Conservation (phyloP, 2,113 vertebrate species). For the Sceloporus tristichus region DNA sequence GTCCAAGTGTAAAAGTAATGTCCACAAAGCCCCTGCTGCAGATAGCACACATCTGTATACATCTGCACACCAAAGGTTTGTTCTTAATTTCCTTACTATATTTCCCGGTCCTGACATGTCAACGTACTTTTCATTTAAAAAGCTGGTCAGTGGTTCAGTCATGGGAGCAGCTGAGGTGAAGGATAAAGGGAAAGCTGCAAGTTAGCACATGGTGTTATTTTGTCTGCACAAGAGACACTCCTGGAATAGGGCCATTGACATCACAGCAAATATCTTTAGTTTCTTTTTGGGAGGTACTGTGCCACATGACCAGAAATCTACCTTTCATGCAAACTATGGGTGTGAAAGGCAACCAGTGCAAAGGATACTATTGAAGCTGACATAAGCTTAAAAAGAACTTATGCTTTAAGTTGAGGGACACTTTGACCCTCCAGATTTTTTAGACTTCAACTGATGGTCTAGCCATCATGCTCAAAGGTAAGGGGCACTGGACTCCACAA, state of each 20-base stretch:
- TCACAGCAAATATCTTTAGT: background rate
- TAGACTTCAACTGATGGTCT: no score
- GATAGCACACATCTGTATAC: background rate
- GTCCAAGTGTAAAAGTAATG: background rate
- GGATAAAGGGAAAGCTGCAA: constrained; percentile 3
- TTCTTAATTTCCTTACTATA: background rate
- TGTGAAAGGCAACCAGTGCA: background rate
- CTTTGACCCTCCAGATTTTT: no score
- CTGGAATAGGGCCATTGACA: background rate
- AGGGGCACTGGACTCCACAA: no score
- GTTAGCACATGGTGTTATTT: background rate
- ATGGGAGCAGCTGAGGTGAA: constrained; percentile 5
- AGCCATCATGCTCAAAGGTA: no score
- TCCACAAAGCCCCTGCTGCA: background rate
- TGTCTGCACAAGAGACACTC: background rate
- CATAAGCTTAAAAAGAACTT: no score
- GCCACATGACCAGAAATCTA: background rate
- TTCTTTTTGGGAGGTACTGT: background rate
- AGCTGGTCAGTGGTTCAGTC: constrained; percentile 9
- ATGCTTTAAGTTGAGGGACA: no score
- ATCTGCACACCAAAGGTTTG: background rate
- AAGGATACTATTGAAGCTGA: background rate
- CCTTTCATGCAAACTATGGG: background rate
- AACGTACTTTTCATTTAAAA: constrained; percentile 3
- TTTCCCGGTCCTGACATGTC: background rate